phyloP scores from a whole-genome alignment of 2,113 vertebrate genomes.

The Elephas maximus region DNA sequence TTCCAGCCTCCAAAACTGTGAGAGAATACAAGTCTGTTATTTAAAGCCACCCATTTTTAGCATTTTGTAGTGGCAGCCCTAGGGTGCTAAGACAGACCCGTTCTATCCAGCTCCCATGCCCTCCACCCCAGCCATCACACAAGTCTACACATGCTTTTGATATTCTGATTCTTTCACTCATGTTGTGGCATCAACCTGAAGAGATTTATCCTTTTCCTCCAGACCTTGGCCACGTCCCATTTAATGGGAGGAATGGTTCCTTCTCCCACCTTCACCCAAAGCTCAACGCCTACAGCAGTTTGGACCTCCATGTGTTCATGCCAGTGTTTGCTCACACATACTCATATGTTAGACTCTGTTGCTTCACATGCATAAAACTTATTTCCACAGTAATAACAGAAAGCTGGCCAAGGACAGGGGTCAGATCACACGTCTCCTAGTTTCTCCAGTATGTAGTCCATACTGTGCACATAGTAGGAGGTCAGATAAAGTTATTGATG shows the following conservation, averaged over 20 bases:
- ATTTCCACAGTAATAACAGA: background rate
- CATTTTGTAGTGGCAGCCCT: too few species aligned
- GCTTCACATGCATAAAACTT: background rate
- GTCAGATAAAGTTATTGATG: rapidly evolving
- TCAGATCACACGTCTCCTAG: rapidly evolving
- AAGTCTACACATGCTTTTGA: rapidly evolving
- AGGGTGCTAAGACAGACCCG: too few species aligned
- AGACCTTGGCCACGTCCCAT: background rate
- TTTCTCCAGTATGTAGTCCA: too few species aligned
- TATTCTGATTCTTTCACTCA: background rate
- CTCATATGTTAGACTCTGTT: background rate
- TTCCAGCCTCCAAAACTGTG: too few species aligned
- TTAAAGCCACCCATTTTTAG: too few species aligned
- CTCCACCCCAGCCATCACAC: rapidly evolving
- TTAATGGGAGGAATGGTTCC: too few species aligned
- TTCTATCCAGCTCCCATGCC: rapidly evolving
- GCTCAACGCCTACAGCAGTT: rapidly evolving
- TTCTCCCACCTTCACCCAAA: background rate
- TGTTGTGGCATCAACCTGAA: background rate
- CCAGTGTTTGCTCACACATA: too few species aligned
- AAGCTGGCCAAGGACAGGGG: background rate
- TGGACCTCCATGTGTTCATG: rapidly evolving
- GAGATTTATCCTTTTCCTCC: too few species aligned
- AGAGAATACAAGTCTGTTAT: too few species aligned
- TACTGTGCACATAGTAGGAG: background rate